These are phyloP conservation scores for Micronisus gabar DNA, from an alignment of 2,113 vertebrate genomes.

Conservation along the genomic window DNA sequence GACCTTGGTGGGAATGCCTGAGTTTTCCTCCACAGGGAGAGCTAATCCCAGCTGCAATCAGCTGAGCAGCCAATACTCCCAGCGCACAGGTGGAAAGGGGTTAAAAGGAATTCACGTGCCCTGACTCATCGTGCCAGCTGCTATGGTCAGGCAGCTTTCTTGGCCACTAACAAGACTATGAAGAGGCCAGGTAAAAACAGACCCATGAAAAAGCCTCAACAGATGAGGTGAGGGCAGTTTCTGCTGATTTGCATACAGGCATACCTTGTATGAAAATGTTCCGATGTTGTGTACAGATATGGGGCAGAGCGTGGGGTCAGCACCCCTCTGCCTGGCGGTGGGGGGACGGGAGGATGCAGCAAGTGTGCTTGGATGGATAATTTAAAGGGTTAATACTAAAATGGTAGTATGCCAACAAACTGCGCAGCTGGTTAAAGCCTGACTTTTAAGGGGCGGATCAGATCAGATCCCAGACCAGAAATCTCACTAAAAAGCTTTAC, in stretches of 20 bases:
- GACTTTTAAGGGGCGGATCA: background rate
- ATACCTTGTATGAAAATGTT: background rate
- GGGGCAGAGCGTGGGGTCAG: background rate
- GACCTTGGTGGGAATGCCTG: background rate
- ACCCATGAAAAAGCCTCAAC: background rate
- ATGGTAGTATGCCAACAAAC: background rate
- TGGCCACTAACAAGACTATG: background rate
- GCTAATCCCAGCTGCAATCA: background rate
- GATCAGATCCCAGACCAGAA: background rate
- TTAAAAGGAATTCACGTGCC: conserved; percentile 11
- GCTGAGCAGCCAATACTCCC: background rate
- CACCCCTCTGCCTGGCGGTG: background rate
- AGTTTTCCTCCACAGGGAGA: background rate
- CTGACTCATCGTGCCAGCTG: conserved; percentile 49
- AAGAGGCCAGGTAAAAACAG: background rate
- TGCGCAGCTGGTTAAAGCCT: background rate
- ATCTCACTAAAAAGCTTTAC: background rate
- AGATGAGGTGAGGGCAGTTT: background rate
- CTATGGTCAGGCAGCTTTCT: background rate
- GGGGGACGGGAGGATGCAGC: too few relatives aligned
- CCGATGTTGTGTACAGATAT: rapidly evolving
- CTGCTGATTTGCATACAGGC: background rate
- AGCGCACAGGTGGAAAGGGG: background rate
- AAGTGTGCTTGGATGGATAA: background rate
- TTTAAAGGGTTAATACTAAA: background rate